Percentiles rank a stretch among this genome's conserved stretches.
Evolutionary conservation across 2,113 vertebrate genomes (phyloP).

Genomic region (Podarcis muralis): DNA sequence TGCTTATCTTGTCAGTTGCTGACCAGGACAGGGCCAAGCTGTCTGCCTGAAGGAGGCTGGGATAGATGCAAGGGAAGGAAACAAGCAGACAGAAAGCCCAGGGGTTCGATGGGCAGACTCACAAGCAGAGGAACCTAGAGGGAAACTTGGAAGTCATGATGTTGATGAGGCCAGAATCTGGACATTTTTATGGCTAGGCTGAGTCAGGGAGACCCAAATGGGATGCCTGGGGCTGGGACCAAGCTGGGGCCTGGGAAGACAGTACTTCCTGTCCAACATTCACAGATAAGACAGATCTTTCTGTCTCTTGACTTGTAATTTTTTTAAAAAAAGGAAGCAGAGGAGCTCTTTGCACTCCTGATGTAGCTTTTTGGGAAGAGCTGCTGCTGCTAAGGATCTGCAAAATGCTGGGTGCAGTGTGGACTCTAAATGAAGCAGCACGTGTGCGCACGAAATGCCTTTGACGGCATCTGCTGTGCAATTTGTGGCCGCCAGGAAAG

Average conservation of each 20-base stretch:
- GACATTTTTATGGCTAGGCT: not conserved
- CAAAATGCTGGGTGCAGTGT: not conserved
- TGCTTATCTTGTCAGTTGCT: not conserved
- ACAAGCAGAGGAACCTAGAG: not conserved
- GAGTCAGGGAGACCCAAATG: not conserved
- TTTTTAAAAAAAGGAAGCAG: not conserved
- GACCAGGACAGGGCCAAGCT: not conserved
- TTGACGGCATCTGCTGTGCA: slow-evolving; percentile 24
- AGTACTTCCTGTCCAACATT: not conserved
- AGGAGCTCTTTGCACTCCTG: not conserved
- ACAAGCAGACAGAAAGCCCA: not conserved
- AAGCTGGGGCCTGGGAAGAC: not conserved
- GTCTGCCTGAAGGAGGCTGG: not conserved
- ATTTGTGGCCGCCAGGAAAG: slow-evolving; percentile 53
- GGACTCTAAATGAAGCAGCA: not conserved
- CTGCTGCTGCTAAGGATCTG: not conserved
- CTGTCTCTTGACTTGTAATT: not conserved
- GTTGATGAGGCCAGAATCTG: not conserved
- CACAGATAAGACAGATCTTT: not conserved
- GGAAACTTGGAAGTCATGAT: not conserved
- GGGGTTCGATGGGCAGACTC: not conserved
- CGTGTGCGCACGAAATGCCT: not conserved
- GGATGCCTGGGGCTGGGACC: too few species aligned
- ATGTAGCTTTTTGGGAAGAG: not conserved
- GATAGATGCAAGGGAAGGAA: not conserved